These are phyloP conservation scores for Gymnorhina tibicen DNA, from an alignment of 2,113 vertebrate genomes.

Conservation along the genomic window DNA sequence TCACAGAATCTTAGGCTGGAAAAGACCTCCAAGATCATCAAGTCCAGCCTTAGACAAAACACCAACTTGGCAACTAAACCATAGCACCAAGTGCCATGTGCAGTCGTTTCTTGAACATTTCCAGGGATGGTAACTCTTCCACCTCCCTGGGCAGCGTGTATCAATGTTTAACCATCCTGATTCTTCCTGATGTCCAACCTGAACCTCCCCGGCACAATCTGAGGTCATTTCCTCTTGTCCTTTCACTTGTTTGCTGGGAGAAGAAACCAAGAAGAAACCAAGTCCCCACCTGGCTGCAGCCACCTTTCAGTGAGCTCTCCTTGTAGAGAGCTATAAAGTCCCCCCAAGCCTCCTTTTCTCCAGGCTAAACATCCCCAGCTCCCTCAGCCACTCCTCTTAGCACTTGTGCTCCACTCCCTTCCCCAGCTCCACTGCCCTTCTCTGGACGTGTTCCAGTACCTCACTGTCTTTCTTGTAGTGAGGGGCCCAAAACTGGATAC, in stretches of 20 bases:
- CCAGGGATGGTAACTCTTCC: background rate
- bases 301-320: background rate
- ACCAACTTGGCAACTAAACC: background rate
- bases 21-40: background rate
- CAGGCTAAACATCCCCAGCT: background rate
- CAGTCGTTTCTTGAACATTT: background rate
- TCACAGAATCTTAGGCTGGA: background rate
- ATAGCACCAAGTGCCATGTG: rapidly evolving
- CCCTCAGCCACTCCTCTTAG: background rate
- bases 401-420: background rate
- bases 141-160: background rate
- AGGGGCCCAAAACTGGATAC: background rate
- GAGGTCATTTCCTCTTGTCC: background rate
- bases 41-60: background rate
- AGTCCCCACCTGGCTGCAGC: background rate
- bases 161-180: background rate
- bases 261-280: background rate
- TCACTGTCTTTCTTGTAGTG: background rate
- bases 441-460: background rate
- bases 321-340: background rate
- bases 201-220: background rate
- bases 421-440: background rate
- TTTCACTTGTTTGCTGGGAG: background rate
- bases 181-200: background rate
- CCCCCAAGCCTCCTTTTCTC: background rate